Conservation (phyloP, 2,113 vertebrate genomes). For the Crotalus horridus region DNA sequence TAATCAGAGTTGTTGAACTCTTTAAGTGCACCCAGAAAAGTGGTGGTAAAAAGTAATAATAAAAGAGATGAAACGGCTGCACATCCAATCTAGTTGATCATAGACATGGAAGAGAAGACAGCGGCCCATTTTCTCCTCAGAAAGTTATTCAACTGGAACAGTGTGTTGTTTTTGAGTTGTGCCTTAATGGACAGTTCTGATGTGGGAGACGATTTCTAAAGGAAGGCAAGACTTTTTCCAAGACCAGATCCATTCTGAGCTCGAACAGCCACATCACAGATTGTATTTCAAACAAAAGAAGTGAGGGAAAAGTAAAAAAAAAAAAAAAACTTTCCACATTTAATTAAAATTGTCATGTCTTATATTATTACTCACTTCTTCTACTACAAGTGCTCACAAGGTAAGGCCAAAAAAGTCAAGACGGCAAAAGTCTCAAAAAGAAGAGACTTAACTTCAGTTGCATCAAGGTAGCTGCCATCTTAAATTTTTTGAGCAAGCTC, state of each 20-base stretch:
- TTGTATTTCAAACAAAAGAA: background rate
- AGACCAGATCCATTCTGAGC: background rate
- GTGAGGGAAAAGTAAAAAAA: background rate
- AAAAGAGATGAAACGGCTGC: background rate
- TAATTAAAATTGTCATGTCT: background rate
- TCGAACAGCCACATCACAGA: background rate
- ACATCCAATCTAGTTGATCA: background rate
- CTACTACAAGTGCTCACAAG: background rate
- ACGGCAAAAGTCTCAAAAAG: background rate
- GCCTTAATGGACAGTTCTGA: background rate
- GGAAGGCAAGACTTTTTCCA: background rate
- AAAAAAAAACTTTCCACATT: background rate
- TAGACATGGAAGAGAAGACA: background rate
- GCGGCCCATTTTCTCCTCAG: background rate
- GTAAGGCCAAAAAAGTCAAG: background rate
- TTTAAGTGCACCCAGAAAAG: background rate
- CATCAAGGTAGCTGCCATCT: background rate
- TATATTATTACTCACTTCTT: background rate
- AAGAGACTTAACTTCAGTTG: background rate
- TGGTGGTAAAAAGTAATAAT: background rate
- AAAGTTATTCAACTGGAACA: background rate
- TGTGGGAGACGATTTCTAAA: background rate
- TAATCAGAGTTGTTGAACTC: background rate
- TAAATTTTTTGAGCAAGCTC: background rate
- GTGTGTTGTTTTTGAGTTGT: background rate